A percentile compares a stretch with the other conserved stretches of the same genome.
Conservation (phyloP, 1,140 invertebrate genomes). For the Heliothis virescens region DNA sequence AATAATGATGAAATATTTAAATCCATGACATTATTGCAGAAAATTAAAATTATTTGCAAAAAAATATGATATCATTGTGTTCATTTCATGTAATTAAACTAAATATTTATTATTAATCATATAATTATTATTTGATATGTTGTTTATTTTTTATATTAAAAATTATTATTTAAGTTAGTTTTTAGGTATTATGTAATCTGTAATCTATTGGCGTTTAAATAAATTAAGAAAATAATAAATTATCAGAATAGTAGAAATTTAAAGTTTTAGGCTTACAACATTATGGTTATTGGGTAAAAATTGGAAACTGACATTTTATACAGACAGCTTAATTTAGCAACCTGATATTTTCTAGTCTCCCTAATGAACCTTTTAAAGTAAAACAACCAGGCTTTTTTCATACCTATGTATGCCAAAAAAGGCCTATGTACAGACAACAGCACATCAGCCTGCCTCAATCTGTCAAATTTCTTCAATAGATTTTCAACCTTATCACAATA, state of each 20-base stretch:
- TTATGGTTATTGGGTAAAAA: not conserved
- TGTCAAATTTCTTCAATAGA: too few species aligned
- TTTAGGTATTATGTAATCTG: slow-evolving; percentile 40
- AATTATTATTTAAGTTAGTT: slow-evolving; percentile 31
- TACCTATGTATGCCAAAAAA: too few species aligned
- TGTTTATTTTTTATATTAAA: slow-evolving; percentile 44
- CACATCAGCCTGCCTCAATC: too few species aligned
- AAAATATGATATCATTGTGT: not conserved
- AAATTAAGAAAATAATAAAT: slow-evolving; percentile 22
- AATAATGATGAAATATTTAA: not conserved
- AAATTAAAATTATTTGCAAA: not conserved
- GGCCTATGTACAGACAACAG: too few species aligned
- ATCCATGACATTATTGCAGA: slow-evolving; percentile 3
- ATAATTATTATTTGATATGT: slow-evolving; percentile 39
- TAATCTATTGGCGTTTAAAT: slow-evolving; percentile 42
- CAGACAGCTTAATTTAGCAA: too few species aligned
- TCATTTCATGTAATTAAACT: slow-evolving; percentile 27
- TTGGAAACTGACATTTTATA: not conserved
- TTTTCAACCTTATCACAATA: too few species aligned
- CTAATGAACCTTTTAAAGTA: too few species aligned
- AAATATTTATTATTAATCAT: slow-evolving; percentile 13
- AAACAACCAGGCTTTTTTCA: too few species aligned
- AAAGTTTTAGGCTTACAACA: slow-evolving; percentile 18
- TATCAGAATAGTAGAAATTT: slow-evolving; percentile 32
- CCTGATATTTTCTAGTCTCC: too few species aligned